Base-by-base conservation (phyloP, 2,888 invertebrate genomes). In the Agrochola macilenta region DNA sequence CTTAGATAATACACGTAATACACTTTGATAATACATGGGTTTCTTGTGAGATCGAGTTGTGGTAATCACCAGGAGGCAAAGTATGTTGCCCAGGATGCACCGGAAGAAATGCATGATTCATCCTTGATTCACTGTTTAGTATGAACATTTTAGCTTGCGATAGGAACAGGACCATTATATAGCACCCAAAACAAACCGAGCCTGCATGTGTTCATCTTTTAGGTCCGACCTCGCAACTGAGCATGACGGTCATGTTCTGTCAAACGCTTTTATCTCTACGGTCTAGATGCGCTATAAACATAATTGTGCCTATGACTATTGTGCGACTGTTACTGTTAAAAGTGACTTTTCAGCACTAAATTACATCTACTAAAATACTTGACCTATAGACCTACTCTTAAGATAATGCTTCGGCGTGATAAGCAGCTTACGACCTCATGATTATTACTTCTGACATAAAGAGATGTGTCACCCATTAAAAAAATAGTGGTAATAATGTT, bases 171-270 rank as follows among this genome's bases (percentile, higher is more conserved):
- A 69, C 4, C n/a, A 57, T 39, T 14, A 78, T 54, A 8, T n/a
- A 69, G 23, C 43, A 61, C 49, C 61, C 49, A 71, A 81, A 83
- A 66, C n/a, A 60, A 26, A 70, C 66, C 57, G 26, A 61, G 35
- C 43, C 66, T 66, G 60, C 80, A 65, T 76, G 52, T 65, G 52
- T 61, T 79, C 57, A 84, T 79, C 57, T 26, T 72, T 61, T 61
- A 66, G 66, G 17, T 84, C 61, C 39, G 84, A 58, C 73, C 81
- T 79, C 84, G 84, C 52, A 35, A 30, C 72, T 26, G 30, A 79
- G 73, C 84, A 70, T 84, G 81, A 81, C 84, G 81, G 81, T 84
- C 57, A 79, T 84, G 66, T 79, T 78, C 73, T 79, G 84, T 52
- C 84, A 84, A 84, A 80, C 49, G 72, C 80, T 79, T 81, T 70